A percentile compares a stretch with the other conserved stretches of the same genome.
Evolutionary conservation across 2,888 invertebrate genomes (phyloP).

Genomic region (Caenorhabditis afra): DNA sequence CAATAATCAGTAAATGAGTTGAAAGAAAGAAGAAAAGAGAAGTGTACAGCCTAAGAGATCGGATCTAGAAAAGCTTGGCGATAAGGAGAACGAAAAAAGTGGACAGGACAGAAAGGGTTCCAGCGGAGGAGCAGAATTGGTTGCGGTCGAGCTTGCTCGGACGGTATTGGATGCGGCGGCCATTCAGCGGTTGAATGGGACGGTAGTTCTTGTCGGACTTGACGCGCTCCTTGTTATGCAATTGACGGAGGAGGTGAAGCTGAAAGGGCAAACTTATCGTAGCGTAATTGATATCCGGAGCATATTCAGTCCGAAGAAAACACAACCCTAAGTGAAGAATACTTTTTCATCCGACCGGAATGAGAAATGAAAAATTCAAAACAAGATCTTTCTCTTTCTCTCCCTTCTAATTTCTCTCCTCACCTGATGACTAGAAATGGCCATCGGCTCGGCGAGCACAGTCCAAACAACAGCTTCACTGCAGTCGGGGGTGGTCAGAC

Average conservation of each 20-base stretch:
- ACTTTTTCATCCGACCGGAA: conserved; percentile 25
- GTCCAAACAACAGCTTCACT: conserved; percentile 79
- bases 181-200: conserved; percentile 77
- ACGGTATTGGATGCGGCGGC: conserved; percentile 74
- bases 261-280: conserved; percentile 52
- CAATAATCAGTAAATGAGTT: conserved; percentile 38
- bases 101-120: conserved; percentile 6
- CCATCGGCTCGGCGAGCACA: conserved; percentile 77
- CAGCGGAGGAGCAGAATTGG: conserved; percentile 58
- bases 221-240: conserved; percentile 52
- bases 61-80: conserved; percentile 31
- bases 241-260: conserved; percentile 65
- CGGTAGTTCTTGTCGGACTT: conserved; percentile 72
- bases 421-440: conserved; percentile 70
- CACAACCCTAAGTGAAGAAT: background rate
- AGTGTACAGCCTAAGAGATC: conserved; percentile 48
- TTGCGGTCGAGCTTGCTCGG: conserved; percentile 66
- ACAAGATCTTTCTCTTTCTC: too few species aligned
- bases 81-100: conserved; percentile 26
- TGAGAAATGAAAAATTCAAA: conserved; percentile 17
- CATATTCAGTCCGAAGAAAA: background rate
- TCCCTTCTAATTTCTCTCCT: too few species aligned
- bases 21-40: conserved; percentile 1
- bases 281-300: conserved; percentile 6
- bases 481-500: conserved; percentile 79